A percentile compares a stretch with the other conserved stretches of the same genome.
Conservation (phyloP, 2,888 invertebrate species). For the Podabrus alpinus region DNA sequence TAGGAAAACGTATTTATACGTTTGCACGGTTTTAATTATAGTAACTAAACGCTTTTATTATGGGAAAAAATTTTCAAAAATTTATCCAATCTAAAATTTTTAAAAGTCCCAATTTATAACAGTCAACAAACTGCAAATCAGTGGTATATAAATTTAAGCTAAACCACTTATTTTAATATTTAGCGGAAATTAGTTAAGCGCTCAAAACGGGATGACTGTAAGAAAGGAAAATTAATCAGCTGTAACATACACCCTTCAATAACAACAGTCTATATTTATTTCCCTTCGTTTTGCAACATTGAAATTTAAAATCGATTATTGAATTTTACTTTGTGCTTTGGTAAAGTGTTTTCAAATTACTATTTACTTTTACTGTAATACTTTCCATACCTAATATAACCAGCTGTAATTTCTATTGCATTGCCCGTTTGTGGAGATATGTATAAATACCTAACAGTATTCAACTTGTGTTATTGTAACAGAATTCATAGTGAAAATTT, state of each 20-base stretch:
- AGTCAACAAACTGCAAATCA: not conserved
- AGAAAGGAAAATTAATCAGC: conserved; percentile 35
- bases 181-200: conserved; percentile 11
- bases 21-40: not conserved
- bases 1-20: not conserved
- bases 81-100: not conserved
- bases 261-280: conserved; percentile 6
- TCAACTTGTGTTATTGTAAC: conserved; percentile 10
- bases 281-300: not conserved
- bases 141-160: not conserved
- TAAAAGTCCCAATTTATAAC: not conserved
- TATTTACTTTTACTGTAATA: not conserved
- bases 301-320: not conserved
- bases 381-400: too few relatives aligned
- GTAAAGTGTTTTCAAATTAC: not conserved
- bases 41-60: not conserved
- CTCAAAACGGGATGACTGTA: conserved; percentile 25
- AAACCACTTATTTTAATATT: not conserved
- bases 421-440: conserved; percentile 4
- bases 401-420: not conserved
- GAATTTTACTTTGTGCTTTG: not conserved
- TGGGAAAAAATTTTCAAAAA: too few relatives aligned
- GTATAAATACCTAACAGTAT: conserved; percentile 3
- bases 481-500: conserved; percentile 25
- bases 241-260: conserved; percentile 24